Evolutionary conservation across 2,113 vertebrate genomes (phyloP).

Genomic region (Barbus barbus): DNA sequence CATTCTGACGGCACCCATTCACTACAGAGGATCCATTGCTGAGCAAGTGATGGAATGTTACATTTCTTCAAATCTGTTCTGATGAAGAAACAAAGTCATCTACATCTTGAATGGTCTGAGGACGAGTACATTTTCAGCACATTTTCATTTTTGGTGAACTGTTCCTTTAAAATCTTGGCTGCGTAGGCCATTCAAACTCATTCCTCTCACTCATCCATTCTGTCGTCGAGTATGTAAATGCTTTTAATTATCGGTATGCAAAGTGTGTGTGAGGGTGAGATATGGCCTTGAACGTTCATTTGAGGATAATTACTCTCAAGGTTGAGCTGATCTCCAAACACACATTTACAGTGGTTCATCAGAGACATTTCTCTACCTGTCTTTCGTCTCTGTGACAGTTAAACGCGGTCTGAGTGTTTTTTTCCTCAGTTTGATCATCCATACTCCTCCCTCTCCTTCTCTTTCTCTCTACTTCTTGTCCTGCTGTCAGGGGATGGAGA

Average conservation of each 20-base stretch:
- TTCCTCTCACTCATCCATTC: neutral
- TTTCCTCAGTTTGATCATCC: neutral
- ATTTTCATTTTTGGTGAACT: neutral
- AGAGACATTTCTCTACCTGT: neutral
- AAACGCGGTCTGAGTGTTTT: neutral
- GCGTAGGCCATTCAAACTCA: neutral
- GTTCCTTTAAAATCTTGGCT: neutral
- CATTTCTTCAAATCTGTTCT: neutral
- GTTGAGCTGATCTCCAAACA: slow-evolving; percentile 31
- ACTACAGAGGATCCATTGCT: neutral
- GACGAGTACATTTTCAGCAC: neutral
- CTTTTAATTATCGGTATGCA: slow-evolving; percentile 30
- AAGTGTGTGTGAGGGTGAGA: slow-evolving; percentile 15
- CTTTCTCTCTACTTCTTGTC: slow-evolving; percentile 3
- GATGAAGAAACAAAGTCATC: neutral
- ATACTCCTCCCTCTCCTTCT: neutral
- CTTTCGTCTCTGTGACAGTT: neutral
- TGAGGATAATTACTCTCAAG: slow-evolving; percentile 38
- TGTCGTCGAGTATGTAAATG: slow-evolving; percentile 34
- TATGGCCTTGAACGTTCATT: slow-evolving; percentile 28
- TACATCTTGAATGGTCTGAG: too few species aligned
- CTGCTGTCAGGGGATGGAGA: neutral
- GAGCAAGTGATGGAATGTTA: neutral
- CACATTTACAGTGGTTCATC: slow-evolving; percentile 25
- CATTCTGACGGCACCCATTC: neutral